Conservation (phyloP, 1,140 invertebrate species). For the Zaprionus taronus region DNA sequence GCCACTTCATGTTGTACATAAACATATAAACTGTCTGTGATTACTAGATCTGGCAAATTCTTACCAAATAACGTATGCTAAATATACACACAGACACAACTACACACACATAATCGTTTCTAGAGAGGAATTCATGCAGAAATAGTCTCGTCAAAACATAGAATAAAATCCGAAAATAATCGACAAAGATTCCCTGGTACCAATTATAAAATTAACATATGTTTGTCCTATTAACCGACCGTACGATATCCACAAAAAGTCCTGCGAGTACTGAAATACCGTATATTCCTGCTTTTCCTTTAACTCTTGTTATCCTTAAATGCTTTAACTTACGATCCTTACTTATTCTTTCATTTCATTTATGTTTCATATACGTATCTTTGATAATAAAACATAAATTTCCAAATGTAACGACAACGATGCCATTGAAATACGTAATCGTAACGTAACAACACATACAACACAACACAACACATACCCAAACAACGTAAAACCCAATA, state of each 20-base stretch:
- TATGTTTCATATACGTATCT: constrained; percentile 60
- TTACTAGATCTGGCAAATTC: not conserved
- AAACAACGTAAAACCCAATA: constrained; percentile 41
- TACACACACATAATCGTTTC: constrained; percentile 37
- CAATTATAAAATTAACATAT: constrained; percentile 40
- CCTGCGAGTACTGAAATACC: constrained; percentile 9
- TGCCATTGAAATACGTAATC: constrained; percentile 76
- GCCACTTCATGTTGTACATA: constrained; percentile 45
- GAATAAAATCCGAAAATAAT: not conserved
- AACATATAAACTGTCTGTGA: constrained; percentile 7
- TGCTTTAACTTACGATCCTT: constrained; percentile 30
- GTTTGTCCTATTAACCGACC: constrained; percentile 17
- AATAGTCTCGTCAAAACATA: constrained; percentile 77
- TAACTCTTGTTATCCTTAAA: constrained; percentile 18
- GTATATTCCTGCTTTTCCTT: constrained; percentile 41
- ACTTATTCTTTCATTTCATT: constrained; percentile 45
- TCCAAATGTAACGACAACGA: constrained; percentile 62
- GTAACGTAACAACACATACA: constrained; percentile 54
- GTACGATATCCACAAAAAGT: constrained; percentile 3
- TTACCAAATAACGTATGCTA: constrained; percentile 10
- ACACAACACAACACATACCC: not conserved
- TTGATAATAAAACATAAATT: constrained; percentile 42
- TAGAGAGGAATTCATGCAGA: constrained; percentile 32
- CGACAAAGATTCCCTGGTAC: not conserved
- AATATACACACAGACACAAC: not conserved